A percentile compares a stretch with the other conserved stretches of the same genome.
Evolutionary conservation across 2,888 invertebrate species (phyloP).

Genomic region (Byasa hedistus): DNA sequence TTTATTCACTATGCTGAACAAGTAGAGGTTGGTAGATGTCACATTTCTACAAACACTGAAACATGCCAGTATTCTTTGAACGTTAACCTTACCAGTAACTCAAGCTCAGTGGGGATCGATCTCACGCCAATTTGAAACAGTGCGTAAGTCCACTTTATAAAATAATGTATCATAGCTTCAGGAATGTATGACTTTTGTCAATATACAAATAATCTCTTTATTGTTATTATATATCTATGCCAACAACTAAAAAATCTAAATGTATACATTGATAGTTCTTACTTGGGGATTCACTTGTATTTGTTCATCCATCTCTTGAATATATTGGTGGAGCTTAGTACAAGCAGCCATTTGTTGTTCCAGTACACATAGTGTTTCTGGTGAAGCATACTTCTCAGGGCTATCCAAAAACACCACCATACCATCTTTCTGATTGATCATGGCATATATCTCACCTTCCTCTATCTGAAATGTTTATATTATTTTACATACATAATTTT

Average conservation of each 20-base stretch:
- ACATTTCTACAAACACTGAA: no score
- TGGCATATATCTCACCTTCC: conserved; percentile 97
- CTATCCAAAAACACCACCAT: conserved; percentile 98
- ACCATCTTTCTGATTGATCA: conserved; percentile 98
- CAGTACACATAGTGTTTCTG: conserved; percentile 90
- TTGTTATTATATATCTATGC: not conserved
- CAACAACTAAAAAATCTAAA: not conserved
- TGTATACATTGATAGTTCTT: conserved; percentile 12
- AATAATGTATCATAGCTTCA: no score
- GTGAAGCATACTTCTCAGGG: conserved; percentile 96
- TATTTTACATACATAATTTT: not conserved
- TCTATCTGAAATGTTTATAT: conserved; percentile 86
- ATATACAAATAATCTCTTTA: no score
- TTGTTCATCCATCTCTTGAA: conserved; percentile 96
- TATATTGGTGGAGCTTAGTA: conserved; percentile 92
- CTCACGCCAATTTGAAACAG: no score
- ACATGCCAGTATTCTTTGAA: no score
- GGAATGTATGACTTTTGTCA: no score
- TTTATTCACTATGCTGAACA: no score
- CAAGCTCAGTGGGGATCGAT: not conserved
- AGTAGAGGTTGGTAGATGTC: no score
- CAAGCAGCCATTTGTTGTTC: conserved; percentile 92
- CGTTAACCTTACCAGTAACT: not conserved
- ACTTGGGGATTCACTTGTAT: conserved; percentile 94
- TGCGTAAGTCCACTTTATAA: no score